Conservation (phyloP, 2,888 invertebrate species). For the Neoitamus cyanurus region DNA sequence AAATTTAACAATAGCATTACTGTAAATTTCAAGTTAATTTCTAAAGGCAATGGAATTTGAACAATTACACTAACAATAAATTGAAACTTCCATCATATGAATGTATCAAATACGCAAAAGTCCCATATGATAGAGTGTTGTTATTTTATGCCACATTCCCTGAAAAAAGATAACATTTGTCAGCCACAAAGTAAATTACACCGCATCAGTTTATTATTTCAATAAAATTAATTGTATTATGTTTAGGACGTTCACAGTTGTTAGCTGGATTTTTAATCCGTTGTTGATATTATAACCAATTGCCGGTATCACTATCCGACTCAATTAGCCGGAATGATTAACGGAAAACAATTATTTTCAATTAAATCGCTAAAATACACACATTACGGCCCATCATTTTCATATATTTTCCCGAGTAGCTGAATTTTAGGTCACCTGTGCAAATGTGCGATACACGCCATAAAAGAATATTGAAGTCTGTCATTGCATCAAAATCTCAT, state of each 20-base stretch:
- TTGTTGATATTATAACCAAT: background rate
- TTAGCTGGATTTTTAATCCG: background rate
- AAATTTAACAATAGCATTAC: too few species aligned
- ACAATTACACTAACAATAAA: background rate
- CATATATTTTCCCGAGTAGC: background rate
- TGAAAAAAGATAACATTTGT: background rate
- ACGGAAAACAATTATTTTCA: background rate
- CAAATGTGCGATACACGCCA: background rate
- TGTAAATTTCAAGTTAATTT: background rate
- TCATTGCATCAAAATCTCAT: background rate
- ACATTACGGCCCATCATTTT: background rate
- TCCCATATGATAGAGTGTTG: background rate
- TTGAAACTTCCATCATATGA: background rate
- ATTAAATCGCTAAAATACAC: background rate
- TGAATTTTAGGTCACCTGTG: background rate
- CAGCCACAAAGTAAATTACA: background rate
- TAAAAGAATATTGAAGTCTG: background rate
- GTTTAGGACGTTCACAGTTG: background rate
- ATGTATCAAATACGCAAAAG: background rate
- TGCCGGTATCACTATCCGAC: background rate
- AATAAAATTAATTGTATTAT: background rate
- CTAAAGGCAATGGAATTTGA: background rate
- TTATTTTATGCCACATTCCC: background rate
- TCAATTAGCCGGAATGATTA: background rate
- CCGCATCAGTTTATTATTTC: background rate